These are phyloP conservation scores for Epinotia demarniana DNA, from an alignment of 2,888 invertebrate genomes.

Conservation along the genomic window DNA sequence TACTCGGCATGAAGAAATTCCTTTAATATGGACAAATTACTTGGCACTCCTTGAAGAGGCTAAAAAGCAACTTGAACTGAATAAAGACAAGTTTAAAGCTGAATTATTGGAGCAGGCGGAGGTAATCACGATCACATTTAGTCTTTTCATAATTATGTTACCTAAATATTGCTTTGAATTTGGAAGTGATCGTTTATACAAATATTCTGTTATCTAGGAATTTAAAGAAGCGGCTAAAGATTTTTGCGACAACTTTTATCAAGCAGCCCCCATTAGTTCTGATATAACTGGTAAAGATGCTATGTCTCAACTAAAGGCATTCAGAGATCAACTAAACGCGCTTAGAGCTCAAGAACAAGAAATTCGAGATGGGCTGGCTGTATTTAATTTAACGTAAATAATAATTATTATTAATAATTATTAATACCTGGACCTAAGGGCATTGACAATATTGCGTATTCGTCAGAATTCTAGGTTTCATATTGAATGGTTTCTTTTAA, in stretches of 20 bases:
- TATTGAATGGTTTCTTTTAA: too few species aligned
- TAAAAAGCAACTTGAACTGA: constrained; percentile 88
- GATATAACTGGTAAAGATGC: constrained; percentile 85
- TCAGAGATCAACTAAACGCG: constrained; percentile 80
- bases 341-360: constrained; percentile 87
- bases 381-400: constrained; percentile 88
- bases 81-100: constrained; percentile 90
- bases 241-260: constrained; percentile 88
- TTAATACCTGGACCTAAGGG: too few species aligned
- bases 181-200: background rate
- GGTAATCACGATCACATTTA: constrained; percentile 56
- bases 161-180: background rate
- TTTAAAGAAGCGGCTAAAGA: constrained; percentile 88
- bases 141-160: too few species aligned
- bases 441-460: too few species aligned
- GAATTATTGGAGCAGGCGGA: constrained; percentile 89
- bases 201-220: constrained; percentile 61
- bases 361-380: constrained; percentile 88
- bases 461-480: too few species aligned
- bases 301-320: constrained; percentile 80
- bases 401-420: background rate
- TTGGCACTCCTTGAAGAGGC: constrained; percentile 88
- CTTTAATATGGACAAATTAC: constrained; percentile 88
- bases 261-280: constrained; percentile 87
- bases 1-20: constrained; percentile 84